Evolutionary conservation across 1,140 invertebrate genomes (phyloP).

Genomic region (Centruroides vittatus): DNA sequence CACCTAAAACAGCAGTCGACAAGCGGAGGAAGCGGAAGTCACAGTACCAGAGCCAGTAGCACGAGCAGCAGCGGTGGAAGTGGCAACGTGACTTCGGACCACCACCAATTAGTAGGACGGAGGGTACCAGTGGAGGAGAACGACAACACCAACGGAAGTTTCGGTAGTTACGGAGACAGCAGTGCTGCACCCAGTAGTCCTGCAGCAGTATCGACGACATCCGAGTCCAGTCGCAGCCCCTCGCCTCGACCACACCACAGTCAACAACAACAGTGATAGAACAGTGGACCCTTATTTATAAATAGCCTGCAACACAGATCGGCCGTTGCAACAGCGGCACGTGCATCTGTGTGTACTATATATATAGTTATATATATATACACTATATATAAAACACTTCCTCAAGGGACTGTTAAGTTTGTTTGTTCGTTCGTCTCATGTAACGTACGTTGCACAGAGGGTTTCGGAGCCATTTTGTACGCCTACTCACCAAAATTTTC

Average conservation of each 20-base stretch:
- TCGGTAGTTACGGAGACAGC: slow-evolving; percentile 8
- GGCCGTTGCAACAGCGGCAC: no score
- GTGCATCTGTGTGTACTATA: no score
- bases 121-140: slow-evolving; percentile 6
- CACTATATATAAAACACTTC: no score
- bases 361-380: no score
- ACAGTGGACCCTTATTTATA: no score
- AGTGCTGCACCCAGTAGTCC: slow-evolving; percentile 14
- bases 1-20: slow-evolving; percentile 13
- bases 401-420: no score
- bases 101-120: neutral
- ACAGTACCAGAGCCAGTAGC: neutral
- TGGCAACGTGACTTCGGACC: neutral
- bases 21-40: slow-evolving; percentile 1
- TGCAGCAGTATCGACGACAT: slow-evolving; percentile 18
- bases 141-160: slow-evolving; percentile 10
- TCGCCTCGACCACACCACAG: slow-evolving; percentile 4
- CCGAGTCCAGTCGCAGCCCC: slow-evolving; percentile 15
- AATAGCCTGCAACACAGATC: no score
- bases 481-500: no score
- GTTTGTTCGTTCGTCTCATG: no score
- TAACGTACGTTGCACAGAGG: no score
- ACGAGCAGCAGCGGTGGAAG: neutral
- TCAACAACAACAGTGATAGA: neutral
- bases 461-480: no score